phyloP scores from a whole-genome alignment of 2,797 vertebrate genomes.

The Spheniscus humboldti region DNA sequence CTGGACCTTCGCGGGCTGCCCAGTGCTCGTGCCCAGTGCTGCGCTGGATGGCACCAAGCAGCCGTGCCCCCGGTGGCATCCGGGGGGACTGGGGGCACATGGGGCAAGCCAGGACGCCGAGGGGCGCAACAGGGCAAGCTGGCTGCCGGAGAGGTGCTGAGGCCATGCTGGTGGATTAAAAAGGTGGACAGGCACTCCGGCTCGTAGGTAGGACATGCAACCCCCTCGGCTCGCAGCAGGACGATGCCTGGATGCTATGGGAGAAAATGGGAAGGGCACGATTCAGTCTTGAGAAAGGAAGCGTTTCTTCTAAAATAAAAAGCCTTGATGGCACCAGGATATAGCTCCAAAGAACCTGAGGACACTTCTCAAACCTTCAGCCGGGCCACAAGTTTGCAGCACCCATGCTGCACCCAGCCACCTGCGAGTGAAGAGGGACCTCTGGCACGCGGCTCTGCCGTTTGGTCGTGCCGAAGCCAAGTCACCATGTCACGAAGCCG shows the following conservation, averaged over 20 bases:
- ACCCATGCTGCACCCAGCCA: neutral
- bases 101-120: neutral
- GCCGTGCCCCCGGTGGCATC: neutral
- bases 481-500: neutral
- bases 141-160: neutral
- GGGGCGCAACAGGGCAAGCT: neutral
- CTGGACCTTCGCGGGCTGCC: neutral
- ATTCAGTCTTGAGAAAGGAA: neutral
- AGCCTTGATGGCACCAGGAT: neutral
- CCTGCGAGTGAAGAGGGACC: accelerated
- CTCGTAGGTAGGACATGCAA: neutral
- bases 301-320: neutral
- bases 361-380: neutral
- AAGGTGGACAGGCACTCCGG: neutral
- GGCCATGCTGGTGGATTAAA: neutral
- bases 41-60: neutral
- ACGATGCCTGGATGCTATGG: neutral
- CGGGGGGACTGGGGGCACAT: accelerated
- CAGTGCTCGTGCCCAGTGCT: accelerated
- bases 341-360: neutral
- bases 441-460: accelerated
- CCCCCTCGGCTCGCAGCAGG: accelerated
- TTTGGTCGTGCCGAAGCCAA: accelerated
- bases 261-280: neutral
- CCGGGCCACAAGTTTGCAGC: neutral